Conservation (phyloP, 64 coral and sea anemone genomes). For the Stichodactyla mertensii region DNA sequence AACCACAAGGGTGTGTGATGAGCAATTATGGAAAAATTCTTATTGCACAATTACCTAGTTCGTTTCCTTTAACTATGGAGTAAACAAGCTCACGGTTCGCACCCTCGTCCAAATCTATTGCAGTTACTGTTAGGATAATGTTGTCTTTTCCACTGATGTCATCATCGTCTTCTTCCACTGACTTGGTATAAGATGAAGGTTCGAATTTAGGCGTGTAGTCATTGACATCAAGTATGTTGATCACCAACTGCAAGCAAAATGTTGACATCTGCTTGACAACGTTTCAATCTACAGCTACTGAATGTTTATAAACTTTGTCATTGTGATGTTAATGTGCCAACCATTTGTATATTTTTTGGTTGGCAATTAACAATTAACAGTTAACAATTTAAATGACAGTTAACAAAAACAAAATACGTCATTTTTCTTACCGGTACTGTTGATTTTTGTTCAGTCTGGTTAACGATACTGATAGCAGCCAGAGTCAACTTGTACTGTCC, state of each 20-base stretch:
- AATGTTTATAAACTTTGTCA: no score
- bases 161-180: not conserved
- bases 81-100: conserved; percentile 55
- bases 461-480: conserved; percentile 55
- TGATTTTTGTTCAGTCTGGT: conserved; percentile 66
- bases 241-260: conserved; percentile 35
- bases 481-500: conserved; percentile 43
- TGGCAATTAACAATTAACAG: no score
- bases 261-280: no score
- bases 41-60: conserved; percentile 49
- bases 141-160: not conserved
- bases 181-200: not conserved
- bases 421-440: conserved; percentile 17
- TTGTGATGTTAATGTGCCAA: no score
- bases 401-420: no score
- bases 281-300: no score
- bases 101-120: conserved; percentile 57
- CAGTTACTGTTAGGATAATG: conserved; percentile 40
- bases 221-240: conserved; percentile 66
- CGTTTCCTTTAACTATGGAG: conserved; percentile 67
- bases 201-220: conserved; percentile 7
- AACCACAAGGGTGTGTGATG: no score
- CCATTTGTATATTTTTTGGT: no score
- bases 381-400: no score
- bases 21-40: no score